Evolutionary conservation across 2,113 vertebrate species (phyloP).

Genomic region (Pitta sordida): DNA sequence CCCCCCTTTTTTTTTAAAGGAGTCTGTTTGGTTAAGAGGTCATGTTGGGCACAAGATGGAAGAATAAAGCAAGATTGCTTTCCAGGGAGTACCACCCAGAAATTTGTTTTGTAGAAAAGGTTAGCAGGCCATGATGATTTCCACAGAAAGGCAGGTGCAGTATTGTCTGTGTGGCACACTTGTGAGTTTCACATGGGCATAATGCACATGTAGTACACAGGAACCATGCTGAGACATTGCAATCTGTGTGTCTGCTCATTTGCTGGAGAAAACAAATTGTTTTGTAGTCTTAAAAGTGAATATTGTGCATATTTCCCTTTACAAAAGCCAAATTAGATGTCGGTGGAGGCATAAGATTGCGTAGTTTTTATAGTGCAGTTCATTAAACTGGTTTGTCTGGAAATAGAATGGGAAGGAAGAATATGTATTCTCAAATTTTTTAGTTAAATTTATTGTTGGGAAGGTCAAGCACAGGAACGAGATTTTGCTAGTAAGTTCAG

Average conservation of each 20-base stretch:
- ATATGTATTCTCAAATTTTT: background rate
- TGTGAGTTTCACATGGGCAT: slow-evolving; percentile 67
- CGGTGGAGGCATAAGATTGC: background rate
- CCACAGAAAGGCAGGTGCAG: slow-evolving; percentile 70
- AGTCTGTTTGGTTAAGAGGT: slow-evolving; percentile 65
- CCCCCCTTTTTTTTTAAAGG: background rate
- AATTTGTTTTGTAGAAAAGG: slow-evolving; percentile 55
- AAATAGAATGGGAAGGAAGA: background rate
- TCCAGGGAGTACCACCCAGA: slow-evolving; percentile 60
- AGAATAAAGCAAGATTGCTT: slow-evolving; percentile 60
- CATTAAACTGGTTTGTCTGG: background rate
- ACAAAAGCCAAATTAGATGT: background rate
- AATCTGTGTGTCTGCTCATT: slow-evolving; percentile 34
- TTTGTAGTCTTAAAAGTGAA: background rate
- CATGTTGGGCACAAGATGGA: slow-evolving; percentile 61
- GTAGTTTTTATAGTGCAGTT: background rate
- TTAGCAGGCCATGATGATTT: slow-evolving; percentile 46
- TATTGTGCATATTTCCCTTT: background rate
- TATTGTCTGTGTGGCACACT: slow-evolving; percentile 65
- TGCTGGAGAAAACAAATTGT: slow-evolving; percentile 22
- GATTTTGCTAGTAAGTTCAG: background rate
- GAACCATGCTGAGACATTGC: slow-evolving; percentile 58
- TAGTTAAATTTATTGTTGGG: background rate
- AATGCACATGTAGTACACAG: slow-evolving; percentile 60
- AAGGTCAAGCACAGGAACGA: background rate